Conservation (phyloP, 37 sponge, comb jelly and placozoan genomes). For the Ephydatia muelleri region DNA sequence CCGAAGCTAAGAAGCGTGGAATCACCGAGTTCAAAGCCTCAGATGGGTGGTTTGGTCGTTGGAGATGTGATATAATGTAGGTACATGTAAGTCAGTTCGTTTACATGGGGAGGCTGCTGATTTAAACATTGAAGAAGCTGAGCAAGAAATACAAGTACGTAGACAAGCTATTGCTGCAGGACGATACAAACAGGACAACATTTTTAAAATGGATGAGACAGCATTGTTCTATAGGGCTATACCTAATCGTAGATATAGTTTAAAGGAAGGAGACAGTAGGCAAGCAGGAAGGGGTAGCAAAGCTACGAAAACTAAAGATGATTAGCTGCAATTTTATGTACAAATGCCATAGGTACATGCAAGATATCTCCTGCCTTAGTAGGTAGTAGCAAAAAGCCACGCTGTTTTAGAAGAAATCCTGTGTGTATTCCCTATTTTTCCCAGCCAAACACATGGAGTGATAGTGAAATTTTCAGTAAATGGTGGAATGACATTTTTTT, state of each 20-base stretch:
- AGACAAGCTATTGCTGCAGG: slow-evolving; percentile 29
- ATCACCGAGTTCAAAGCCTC: slow-evolving; percentile 56
- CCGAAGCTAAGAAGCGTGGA: slow-evolving; percentile 34
- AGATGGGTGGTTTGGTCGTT: slow-evolving; percentile 59
- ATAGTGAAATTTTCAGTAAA: no score
- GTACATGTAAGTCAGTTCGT: slow-evolving; percentile 33
- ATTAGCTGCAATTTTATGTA: not conserved
- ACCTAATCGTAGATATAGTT: slow-evolving; percentile 23
- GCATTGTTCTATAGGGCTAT: slow-evolving; percentile 46
- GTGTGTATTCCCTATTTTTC: no score
- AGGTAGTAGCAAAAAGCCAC: not conserved
- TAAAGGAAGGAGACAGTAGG: not conserved
- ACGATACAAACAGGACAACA: slow-evolving; percentile 29
- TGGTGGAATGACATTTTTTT: no score
- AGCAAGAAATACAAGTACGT: slow-evolving; percentile 41
- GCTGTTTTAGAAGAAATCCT: not conserved
- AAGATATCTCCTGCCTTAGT: not conserved
- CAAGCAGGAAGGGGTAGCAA: not conserved
- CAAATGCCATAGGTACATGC: not conserved
- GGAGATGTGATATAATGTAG: slow-evolving; percentile 62
- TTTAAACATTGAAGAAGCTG: slow-evolving; percentile 27
- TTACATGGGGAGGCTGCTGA: slow-evolving; percentile 74
- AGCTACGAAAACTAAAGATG: not conserved
- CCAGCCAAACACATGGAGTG: no score
- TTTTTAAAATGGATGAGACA: slow-evolving; percentile 61